Percentiles rank a stretch among this genome's conserved stretches.
Conservation (phyloP, 2,113 vertebrate species). For the Australoheros scitulus region DNA sequence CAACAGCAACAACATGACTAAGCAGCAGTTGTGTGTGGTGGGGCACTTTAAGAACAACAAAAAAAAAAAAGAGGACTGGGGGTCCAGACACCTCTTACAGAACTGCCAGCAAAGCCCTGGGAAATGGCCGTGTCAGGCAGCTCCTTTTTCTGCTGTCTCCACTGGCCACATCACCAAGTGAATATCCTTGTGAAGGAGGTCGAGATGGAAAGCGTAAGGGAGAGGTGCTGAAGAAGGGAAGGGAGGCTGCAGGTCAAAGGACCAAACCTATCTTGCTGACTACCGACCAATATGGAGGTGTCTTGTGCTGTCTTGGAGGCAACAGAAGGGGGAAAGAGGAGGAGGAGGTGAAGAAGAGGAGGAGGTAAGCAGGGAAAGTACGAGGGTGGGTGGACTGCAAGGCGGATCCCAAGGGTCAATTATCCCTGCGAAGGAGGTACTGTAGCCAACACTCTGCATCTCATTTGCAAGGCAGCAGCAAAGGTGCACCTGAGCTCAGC, state of each 20-base stretch:
- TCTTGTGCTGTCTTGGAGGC: slow-evolving; percentile 70
- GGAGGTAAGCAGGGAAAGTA: slow-evolving; percentile 57
- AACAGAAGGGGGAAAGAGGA: slow-evolving; percentile 32
- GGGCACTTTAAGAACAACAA: slow-evolving; percentile 23
- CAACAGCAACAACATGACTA: slow-evolving; percentile 74
- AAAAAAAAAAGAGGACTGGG: slow-evolving; percentile 13
- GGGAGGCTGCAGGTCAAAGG: slow-evolving; percentile 71
- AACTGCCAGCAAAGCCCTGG: slow-evolving; percentile 26
- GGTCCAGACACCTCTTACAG: not conserved
- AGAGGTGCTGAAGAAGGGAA: slow-evolving; percentile 23
- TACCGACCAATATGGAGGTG: slow-evolving; percentile 73
- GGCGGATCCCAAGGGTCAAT: slow-evolving; percentile 80
- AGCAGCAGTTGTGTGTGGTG: slow-evolving; percentile 44
- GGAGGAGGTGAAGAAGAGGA: slow-evolving; percentile 53
- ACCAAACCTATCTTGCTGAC: slow-evolving; percentile 75
- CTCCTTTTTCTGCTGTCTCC: slow-evolving; percentile 16
- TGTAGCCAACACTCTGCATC: slow-evolving; percentile 77
- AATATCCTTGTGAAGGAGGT: slow-evolving; percentile 70
- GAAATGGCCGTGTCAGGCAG: not conserved
- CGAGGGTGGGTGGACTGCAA: slow-evolving; percentile 64
- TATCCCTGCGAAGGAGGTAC: slow-evolving; percentile 78
- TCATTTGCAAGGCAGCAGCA: slow-evolving; percentile 79
- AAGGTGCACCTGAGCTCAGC: slow-evolving; percentile 74
- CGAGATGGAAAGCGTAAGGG: slow-evolving; percentile 33
- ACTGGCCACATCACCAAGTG: slow-evolving; percentile 44